Conservation (phyloP, 2,113 vertebrate genomes). For the Ardeotis arabs region DNA sequence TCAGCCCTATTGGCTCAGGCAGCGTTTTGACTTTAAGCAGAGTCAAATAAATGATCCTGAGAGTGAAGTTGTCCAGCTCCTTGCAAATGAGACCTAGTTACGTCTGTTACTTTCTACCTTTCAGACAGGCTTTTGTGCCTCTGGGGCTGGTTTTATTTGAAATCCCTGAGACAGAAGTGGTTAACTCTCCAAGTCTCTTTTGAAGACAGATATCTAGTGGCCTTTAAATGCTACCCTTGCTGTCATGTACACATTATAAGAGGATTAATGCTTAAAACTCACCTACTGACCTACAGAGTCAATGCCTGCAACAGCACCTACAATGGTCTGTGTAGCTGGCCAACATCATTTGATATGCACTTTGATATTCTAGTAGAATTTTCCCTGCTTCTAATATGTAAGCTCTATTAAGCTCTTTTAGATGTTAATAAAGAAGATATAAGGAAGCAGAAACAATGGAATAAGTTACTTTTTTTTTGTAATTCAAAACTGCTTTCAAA, state of each 20-base stretch:
- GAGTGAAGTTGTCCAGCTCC: background rate
- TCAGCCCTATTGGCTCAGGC: background rate
- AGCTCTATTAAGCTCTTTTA: background rate
- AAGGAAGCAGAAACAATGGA: background rate
- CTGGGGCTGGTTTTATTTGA: background rate
- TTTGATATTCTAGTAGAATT: background rate
- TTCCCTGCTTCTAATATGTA: background rate
- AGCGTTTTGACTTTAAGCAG: background rate
- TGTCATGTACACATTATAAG: background rate
- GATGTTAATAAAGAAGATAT: background rate
- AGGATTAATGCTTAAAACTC: background rate
- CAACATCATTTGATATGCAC: background rate
- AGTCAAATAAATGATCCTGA: background rate
- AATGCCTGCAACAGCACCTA: background rate
- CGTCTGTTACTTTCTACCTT: background rate
- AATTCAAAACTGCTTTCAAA: background rate
- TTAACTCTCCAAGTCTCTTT: background rate
- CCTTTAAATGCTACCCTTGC: background rate
- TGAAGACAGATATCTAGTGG: background rate
- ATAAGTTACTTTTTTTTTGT: background rate
- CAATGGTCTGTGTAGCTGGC: background rate
- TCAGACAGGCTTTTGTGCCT: background rate
- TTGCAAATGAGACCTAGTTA: background rate
- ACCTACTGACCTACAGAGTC: background rate
- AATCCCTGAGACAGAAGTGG: background rate